Conservation (phyloP, 2,113 vertebrate genomes). For the Prunella fulvescens region DNA sequence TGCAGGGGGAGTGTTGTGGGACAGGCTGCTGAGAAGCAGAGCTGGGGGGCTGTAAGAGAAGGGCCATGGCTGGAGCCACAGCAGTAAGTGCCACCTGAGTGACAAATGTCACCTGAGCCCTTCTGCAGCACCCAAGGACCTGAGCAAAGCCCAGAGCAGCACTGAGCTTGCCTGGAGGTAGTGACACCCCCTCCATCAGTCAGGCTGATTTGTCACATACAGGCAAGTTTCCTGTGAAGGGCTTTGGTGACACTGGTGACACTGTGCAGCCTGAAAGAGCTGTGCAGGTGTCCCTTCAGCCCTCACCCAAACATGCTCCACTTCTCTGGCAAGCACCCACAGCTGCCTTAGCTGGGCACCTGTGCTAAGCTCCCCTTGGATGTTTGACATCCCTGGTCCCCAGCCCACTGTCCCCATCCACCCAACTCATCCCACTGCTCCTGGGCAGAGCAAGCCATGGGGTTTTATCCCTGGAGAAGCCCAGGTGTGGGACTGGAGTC, state of each 20-base stretch:
- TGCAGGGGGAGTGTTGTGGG: not conserved
- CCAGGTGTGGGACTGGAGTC: not conserved
- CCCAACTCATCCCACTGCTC: not conserved
- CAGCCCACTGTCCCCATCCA: not conserved
- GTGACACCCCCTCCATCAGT: not conserved
- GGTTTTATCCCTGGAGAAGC: not conserved
- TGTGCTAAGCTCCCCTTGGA: not conserved
- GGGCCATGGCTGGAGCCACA: not conserved
- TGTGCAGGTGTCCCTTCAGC: not conserved
- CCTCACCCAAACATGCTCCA: rapidly evolving
- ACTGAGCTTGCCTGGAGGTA: not conserved
- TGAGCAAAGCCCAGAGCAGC: not conserved
- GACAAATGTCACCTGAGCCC: not conserved
- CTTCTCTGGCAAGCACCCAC: not conserved
- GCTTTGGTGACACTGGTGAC: not conserved
- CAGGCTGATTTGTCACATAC: rapidly evolving
- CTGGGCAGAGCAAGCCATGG: rapidly evolving
- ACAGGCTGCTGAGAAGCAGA: not conserved
- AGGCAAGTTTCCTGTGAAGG: too few relatives aligned
- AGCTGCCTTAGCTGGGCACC: not conserved
- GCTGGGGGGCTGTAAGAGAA: not conserved
- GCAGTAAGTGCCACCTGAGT: not conserved
- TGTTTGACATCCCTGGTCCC: not conserved
- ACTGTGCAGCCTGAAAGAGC: not conserved
- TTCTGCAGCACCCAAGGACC: not conserved